These are phyloP conservation scores for Micromys minutus DNA, from an alignment of 2,113 vertebrate species.

Conservation along the genomic window DNA sequence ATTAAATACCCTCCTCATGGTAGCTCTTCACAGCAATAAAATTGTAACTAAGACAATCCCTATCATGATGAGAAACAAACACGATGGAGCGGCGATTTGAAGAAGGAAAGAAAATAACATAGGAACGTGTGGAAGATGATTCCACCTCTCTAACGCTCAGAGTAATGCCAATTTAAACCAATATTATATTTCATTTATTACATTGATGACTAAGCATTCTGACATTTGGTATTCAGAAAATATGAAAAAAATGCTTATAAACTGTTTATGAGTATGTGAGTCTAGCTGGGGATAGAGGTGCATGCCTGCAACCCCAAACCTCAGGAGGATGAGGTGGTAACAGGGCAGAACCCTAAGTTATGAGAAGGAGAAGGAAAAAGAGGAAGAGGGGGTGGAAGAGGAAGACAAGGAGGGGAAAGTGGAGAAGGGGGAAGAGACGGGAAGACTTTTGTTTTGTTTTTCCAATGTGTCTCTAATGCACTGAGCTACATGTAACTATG, in stretches of 20 bases:
- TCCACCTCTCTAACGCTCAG: not conserved
- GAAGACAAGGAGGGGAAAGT: no score
- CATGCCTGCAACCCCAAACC: no score
- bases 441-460: no score
- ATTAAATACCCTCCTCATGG: not conserved
- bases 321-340: no score
- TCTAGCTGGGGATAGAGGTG: not conserved
- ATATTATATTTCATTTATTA: not conserved
- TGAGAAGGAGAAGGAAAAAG: not conserved
- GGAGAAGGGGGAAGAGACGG: no score
- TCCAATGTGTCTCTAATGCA: no score
- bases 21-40: not conserved
- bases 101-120: not conserved
- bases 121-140: not conserved
- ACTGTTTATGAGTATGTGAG: not conserved
- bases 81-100: not conserved
- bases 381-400: not conserved
- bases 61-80: not conserved
- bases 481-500: no score
- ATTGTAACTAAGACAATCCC: not conserved
- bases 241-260: not conserved
- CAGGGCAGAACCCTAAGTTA: not conserved
- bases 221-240: not conserved
- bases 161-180: conserved; percentile 24
- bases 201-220: conserved; percentile 2